These are phyloP conservation scores for Pitangus sulphuratus DNA, from an alignment of 2,797 vertebrate species.

Conservation along the genomic window DNA sequence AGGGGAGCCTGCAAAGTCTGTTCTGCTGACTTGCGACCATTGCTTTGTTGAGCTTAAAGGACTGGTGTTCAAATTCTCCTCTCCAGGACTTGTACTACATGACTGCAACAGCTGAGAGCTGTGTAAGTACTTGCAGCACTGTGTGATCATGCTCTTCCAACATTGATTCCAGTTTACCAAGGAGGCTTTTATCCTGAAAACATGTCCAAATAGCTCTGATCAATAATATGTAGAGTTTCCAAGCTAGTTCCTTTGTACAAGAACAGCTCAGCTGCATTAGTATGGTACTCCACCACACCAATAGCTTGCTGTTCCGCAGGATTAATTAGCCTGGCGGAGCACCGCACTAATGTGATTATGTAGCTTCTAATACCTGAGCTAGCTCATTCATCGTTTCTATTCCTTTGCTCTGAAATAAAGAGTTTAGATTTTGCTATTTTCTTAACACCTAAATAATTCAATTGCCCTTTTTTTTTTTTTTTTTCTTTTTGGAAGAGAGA, in stretches of 20 bases:
- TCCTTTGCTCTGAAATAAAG: neutral
- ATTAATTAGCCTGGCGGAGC: slow-evolving; percentile 55
- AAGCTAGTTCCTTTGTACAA: neutral
- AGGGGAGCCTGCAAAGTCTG: neutral
- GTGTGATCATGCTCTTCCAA: neutral
- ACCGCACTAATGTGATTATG: slow-evolving; percentile 15
- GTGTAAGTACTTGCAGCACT: neutral
- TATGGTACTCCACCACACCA: slow-evolving; percentile 5
- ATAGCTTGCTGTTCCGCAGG: slow-evolving; percentile 1
- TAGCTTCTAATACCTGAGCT: slow-evolving; percentile 32
- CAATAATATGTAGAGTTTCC: neutral
- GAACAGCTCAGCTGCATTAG: neutral
- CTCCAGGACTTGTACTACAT: neutral
- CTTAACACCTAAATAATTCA: neutral
- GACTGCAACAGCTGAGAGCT: neutral
- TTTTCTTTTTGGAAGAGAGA: neutral
- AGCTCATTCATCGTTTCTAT: neutral
- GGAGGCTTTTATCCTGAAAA: neutral
- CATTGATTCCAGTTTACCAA: neutral
- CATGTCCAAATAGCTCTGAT: neutral
- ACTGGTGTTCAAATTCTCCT: neutral
- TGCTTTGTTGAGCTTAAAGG: neutral
- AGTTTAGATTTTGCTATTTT: neutral
- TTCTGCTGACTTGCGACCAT: neutral
- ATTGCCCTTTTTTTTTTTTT: neutral